These are phyloP conservation scores for Watsonalla binaria DNA, from an alignment of 2,888 invertebrate species.

Conservation along the genomic window DNA sequence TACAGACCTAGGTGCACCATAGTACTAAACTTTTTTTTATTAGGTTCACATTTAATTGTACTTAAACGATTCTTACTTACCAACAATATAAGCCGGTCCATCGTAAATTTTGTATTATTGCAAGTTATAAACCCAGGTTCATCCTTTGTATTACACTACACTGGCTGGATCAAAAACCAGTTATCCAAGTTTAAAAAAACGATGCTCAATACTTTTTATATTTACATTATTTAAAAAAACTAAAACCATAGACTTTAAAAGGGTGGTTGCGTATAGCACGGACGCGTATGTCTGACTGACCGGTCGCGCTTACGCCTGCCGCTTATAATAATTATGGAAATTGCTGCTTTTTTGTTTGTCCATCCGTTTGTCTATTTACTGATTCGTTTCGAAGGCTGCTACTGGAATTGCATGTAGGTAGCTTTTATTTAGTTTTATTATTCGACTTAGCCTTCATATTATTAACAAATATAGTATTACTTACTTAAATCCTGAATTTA, in stretches of 20 bases:
- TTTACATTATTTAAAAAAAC: slow-evolving; percentile 23
- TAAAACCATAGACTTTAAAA: slow-evolving; percentile 15
- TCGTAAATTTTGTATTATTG: slow-evolving; percentile 10
- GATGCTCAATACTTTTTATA: slow-evolving; percentile 9
- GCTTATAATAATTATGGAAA: slow-evolving; percentile 71
- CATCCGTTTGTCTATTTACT: slow-evolving; percentile 38
- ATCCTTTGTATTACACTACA: slow-evolving; percentile 40
- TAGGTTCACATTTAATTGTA: too few species aligned
- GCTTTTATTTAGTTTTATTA: slow-evolving; percentile 2
- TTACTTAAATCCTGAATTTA: too few species aligned
- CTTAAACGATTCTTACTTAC: slow-evolving; percentile 26
- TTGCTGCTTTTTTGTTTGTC: slow-evolving; percentile 63
- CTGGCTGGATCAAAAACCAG: slow-evolving; percentile 40
- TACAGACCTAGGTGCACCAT: too few species aligned
- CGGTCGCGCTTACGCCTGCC: slow-evolving; percentile 45
- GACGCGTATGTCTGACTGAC: slow-evolving; percentile 53
- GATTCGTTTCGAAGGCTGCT: slow-evolving; percentile 44
- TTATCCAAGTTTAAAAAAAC: slow-evolving; percentile 21
- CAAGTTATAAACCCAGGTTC: slow-evolving; percentile 36
- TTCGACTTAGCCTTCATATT: too few species aligned
- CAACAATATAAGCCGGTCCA: slow-evolving; percentile 37
- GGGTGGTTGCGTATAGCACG: slow-evolving; percentile 34
- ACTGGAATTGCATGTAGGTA: slow-evolving; percentile 20
- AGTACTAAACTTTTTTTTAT: too few species aligned
- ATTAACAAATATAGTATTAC: too few species aligned